Evolutionary conservation across 2,888 invertebrate species (phyloP), one percentile per base, ranked within the genome.

Genomic region (Nysson spinosus): DNA sequence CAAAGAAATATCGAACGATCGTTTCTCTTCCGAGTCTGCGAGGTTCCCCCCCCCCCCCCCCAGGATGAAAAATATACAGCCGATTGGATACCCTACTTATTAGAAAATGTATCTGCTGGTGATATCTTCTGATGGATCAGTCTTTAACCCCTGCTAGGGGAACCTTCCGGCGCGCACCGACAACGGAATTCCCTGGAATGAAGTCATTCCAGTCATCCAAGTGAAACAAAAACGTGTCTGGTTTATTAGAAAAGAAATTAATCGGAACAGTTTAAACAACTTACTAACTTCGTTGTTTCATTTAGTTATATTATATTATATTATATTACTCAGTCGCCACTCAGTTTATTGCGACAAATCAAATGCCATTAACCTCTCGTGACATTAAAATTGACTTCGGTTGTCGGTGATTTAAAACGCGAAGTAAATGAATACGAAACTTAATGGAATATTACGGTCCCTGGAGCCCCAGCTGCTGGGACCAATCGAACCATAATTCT

Each of bases 111-210:
- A 69, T 74, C 74, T 74, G 74, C 44, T 28, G 40, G 39, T 72
- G 74, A 74, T 74, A 64, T 69, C 62, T 57, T 32, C 62, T 74
- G 74, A 74, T 74, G 74, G 74, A 74, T 74, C 74, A 63, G 72
- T 44, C 32, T 62, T 65, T 65, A 72, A 74, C 65, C 60, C 69
- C 42, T 44, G 32, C 14, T 37, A 54, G 64, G 68, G 58, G 65
- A 64, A 46, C 37, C 56, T 17, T 26, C 19, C 28, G 44, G 37
- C 40, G 66, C 39, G 24, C 35, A 52, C 39, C 17, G 39, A 40
- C n/a, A 52, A 61, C 56, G n/a, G n/a, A 62, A 57, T 44, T 71
- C 56, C 39, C 52, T 47, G 30, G 73, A 57, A 47, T 56, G 52
- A 54, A 44, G 55, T 12, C 54, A 46, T 12, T n/a, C n/a, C n/a